Evolutionary conservation across 64 coral and sea anemone genomes (phyloP).

Genomic region (Pachyseris speciosa): DNA sequence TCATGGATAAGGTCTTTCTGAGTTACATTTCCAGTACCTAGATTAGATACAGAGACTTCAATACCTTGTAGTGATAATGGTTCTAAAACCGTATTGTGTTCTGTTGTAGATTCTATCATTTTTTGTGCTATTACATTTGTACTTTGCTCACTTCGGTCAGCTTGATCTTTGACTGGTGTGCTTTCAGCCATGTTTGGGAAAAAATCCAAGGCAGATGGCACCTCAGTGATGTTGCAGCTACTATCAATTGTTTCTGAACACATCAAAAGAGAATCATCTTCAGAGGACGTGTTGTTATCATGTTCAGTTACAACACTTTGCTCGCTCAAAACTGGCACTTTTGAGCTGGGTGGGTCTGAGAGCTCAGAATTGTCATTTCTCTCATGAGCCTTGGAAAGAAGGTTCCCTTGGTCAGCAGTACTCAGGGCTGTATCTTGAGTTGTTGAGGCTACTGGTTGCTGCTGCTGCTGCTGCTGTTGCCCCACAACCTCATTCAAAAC

Average conservation of each 20-base stretch:
- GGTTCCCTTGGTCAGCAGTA: neutral
- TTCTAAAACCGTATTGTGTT: neutral
- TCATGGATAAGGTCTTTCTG: neutral
- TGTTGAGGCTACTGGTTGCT: neutral
- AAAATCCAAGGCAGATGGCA: conserved; percentile 2
- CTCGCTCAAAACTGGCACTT: neutral
- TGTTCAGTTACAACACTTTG: neutral
- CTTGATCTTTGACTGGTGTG: neutral
- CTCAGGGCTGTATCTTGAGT: neutral
- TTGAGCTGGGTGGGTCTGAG: neutral
- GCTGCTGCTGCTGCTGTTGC: neutral
- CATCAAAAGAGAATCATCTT: conserved; percentile 85
- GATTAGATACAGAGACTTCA: neutral
- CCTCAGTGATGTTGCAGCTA: conserved; percentile 41
- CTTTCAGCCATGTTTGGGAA: conserved; percentile 21
- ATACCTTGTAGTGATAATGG: conserved; percentile 16
- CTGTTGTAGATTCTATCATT: neutral
- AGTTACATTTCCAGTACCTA: neutral
- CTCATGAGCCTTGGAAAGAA: neutral
- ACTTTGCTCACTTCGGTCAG: neutral
- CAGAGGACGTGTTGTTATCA: conserved; percentile 72
- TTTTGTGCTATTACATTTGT: neutral
- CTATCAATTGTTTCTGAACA: conserved; percentile 90
- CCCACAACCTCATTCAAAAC: neutral
- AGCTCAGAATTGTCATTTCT: neutral